Evolutionary conservation across 2,797 vertebrate species (phyloP), one percentile per base, ranked within the genome.

Genomic region (Coendou prehensilis): DNA sequence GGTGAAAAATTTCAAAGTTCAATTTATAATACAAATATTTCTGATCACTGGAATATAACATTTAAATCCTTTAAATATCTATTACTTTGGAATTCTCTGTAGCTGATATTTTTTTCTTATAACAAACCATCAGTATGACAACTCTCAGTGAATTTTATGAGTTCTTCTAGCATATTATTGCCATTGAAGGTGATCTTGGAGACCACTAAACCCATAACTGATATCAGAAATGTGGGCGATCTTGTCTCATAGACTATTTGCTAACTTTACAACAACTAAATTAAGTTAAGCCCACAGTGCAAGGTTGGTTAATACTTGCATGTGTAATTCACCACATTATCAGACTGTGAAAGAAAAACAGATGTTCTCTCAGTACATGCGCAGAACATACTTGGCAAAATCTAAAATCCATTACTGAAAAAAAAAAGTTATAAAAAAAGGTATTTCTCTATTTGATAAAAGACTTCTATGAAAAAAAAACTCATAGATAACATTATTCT

Each of bases 391-490:
- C 33, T 52, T 80, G 37, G 26, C 41, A 52, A 67, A 83, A 92
- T 89, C n/a, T 14, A 56, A 84, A 50, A 84, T 26, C 28, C 22
- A 37, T 85, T 94, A 63, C 47, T 67, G 17, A 76, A 47, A 64
- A 80, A 86, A 23, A 7, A 64, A 54, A 50, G 9, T 37, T 52
- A 87, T 4, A 54, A 94, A 30, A 41, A 94, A 71, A 64, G 61
- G 59, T n/a, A 80, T 57, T 76, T 26, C 45, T 80, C 79, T 85
- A 67, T 13, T 69, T 89, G 71, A 92, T 92, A 52, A 94, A 79
- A 50, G 17, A 30, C 2, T 3, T 78, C 61, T 82, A 6, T 73
- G 37, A 75, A 79, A 37, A 73, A 73, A 18, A 57, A 18, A 15
- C 4, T 20, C 37, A 64, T 47, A 45, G 45, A 50, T 69, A 52